Percentiles rank a stretch among this genome's conserved stretches.
Conservation (phyloP, 2,113 vertebrate species). For the Gavialis gangeticus region DNA sequence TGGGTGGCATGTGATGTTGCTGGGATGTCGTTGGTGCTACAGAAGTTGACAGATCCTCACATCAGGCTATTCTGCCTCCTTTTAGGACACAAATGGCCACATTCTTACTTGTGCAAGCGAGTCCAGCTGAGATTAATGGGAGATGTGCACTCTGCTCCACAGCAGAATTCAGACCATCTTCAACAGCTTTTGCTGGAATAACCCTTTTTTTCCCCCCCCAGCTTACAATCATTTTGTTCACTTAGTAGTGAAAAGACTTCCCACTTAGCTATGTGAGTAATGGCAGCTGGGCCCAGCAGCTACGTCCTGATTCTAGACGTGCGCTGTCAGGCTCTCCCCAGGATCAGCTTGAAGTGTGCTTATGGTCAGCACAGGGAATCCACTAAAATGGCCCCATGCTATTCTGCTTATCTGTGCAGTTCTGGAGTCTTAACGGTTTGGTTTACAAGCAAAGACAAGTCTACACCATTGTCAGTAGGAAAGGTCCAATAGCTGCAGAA, state of each 20-base stretch:
- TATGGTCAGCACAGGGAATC: background rate
- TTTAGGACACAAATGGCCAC: background rate
- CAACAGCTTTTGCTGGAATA: accelerated
- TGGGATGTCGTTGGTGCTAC: background rate
- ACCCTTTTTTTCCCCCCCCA: too few species aligned
- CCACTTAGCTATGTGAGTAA: background rate
- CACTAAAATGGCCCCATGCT: background rate
- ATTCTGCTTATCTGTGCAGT: background rate
- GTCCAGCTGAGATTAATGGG: background rate
- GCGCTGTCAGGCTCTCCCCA: background rate
- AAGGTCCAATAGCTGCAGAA: background rate
- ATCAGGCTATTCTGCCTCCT: background rate
- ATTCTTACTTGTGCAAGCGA: accelerated
- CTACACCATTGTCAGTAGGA: background rate
- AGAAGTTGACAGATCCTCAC: background rate
- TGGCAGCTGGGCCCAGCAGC: accelerated
- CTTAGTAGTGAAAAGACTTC: background rate
- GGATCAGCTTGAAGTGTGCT: background rate
- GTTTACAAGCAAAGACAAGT: background rate
- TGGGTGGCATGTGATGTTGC: background rate
- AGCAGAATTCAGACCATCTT: background rate
- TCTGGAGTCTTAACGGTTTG: accelerated
- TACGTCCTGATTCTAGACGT: accelerated
- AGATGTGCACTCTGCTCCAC: background rate
- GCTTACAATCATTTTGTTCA: background rate